These are phyloP conservation scores for Hippoglossus stenolepis DNA, from an alignment of 2,113 vertebrate genomes.

Conservation along the genomic window DNA sequence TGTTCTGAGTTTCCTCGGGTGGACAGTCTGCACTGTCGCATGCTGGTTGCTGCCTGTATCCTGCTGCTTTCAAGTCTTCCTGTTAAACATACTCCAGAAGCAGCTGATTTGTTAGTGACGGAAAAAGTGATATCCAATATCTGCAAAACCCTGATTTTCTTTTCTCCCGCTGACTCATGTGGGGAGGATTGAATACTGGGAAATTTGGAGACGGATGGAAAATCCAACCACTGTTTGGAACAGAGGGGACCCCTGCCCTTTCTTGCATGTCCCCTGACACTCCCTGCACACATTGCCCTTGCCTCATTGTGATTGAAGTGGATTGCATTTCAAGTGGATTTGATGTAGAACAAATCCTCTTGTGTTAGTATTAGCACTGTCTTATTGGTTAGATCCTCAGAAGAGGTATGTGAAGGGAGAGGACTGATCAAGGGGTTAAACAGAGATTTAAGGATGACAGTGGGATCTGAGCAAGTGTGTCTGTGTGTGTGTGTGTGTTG, in stretches of 20 bases:
- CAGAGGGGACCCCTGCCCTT: background rate
- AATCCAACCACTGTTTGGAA: background rate
- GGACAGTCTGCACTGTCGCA: slow-evolving; percentile 15
- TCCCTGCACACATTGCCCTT: background rate
- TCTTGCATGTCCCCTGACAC: background rate
- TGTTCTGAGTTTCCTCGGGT: background rate
- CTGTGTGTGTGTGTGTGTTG: slow-evolving; percentile 3
- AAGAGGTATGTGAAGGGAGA: background rate
- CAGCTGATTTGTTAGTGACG: background rate
- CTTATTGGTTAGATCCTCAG: slow-evolving; percentile 16
- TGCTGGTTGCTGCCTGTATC: slow-evolving; percentile 27
- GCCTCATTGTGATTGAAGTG: slow-evolving; percentile 5
- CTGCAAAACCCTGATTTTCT: background rate
- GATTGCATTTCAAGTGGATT: slow-evolving; percentile 23
- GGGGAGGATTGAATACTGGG: background rate
- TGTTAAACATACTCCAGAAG: slow-evolving; percentile 28
- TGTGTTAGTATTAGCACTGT: slow-evolving; percentile 25
- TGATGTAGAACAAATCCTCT: slow-evolving; percentile 23
- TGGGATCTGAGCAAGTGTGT: background rate
- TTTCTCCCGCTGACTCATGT: background rate
- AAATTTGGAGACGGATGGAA: background rate
- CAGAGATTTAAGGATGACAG: slow-evolving; percentile 1
- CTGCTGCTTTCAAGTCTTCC: slow-evolving; percentile 40
- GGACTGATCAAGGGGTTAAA: slow-evolving; percentile 24
- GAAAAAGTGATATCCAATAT: background rate